phyloP scores from a whole-genome alignment of 2,888 invertebrate species.

The Masnerella sp. region DNA sequence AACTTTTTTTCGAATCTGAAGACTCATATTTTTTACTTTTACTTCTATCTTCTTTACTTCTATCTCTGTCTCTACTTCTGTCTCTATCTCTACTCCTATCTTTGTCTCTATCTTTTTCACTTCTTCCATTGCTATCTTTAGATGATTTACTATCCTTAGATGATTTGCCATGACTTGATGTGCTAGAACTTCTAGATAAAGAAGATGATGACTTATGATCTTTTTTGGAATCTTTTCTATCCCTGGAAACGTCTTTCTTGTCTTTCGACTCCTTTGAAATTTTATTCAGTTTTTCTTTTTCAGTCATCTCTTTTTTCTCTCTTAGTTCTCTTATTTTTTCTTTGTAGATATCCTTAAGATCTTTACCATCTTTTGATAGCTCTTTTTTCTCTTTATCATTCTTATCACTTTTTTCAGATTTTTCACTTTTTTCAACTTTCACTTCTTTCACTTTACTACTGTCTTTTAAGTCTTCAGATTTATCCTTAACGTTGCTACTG shows the following conservation, averaged over 20 bases:
- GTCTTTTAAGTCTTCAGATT: constrained; percentile 64
- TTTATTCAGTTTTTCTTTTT: constrained; percentile 74
- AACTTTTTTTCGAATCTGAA: constrained; percentile 42
- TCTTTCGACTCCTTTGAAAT: constrained; percentile 71
- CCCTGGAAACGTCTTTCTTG: constrained; percentile 67
- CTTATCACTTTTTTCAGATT: constrained; percentile 57
- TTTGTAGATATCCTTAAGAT: constrained; percentile 76
- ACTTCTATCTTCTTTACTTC: constrained; percentile 60
- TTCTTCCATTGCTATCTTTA: constrained; percentile 59
- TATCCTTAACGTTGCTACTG: constrained; percentile 53
- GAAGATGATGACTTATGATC: constrained; percentile 67
- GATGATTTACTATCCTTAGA: constrained; percentile 65
- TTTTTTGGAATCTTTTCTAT: constrained; percentile 70
- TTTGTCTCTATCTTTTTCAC: constrained; percentile 42
- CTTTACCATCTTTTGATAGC: constrained; percentile 68
- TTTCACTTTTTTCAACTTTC: constrained; percentile 66
- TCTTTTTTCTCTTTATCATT: constrained; percentile 63
- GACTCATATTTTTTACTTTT: constrained; percentile 50
- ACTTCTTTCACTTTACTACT: constrained; percentile 65
- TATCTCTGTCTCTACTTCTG: constrained; percentile 46
- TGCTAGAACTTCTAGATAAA: constrained; percentile 66
- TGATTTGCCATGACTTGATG: constrained; percentile 65
- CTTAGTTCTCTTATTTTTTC: constrained; percentile 75
- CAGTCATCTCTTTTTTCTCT: constrained; percentile 75
- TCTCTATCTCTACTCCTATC: constrained; percentile 46